Evolutionary conservation across 2,113 vertebrate genomes (phyloP), one percentile per base, ranked within the genome.

Genomic region (Ia io): DNA sequence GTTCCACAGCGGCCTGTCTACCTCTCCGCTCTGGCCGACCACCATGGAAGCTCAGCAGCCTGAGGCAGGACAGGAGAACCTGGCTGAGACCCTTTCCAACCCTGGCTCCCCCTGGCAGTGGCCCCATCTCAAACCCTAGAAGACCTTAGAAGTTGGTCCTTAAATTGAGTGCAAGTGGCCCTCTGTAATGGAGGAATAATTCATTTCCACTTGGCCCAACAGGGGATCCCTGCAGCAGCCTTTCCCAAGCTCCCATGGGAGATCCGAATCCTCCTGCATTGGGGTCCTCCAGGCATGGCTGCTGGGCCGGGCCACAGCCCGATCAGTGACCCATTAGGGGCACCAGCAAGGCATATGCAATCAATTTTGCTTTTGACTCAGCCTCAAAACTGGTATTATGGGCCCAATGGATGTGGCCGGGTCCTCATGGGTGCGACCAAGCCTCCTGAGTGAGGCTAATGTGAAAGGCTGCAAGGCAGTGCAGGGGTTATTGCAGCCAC

Each of bases 401-500:
- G 82, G 63, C 53, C 92, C 59, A 32, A 2, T 49, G n/a, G 14
- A 17, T 22, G 51, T 56, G 37, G 84, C 80, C 1, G 0, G 53
- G 78, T 79, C 69, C 63, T 73, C 6, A 0, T 3, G 61, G 32
- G 59, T 65, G 59, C 20, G 2, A 71, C 61, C 47, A 70, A 78
- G 76, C 44, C 70, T 30, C 47, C 35, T 49, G 53, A 73, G 76
- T 30, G 69, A 78, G 44, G 83, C 74, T 47, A 56, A 28, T 5
- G 22, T 2, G 67, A 69, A 30, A 35, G 44, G 35, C 18, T 88
- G 44, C 32, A 4, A 73, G 37, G 40, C 63, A 37, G 18, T 0
- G 8, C 3, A 9, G 74, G 2, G 1, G 18, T 32, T 2, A 11
- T 9, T 13, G 1, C 25, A 35, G 73, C 56, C 13, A 20, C 7